Evolutionary conservation across 92 coral and sea anemone species (phyloP), one percentile per base, ranked within the genome.

Genomic region (Zoanthus gigantus): DNA sequence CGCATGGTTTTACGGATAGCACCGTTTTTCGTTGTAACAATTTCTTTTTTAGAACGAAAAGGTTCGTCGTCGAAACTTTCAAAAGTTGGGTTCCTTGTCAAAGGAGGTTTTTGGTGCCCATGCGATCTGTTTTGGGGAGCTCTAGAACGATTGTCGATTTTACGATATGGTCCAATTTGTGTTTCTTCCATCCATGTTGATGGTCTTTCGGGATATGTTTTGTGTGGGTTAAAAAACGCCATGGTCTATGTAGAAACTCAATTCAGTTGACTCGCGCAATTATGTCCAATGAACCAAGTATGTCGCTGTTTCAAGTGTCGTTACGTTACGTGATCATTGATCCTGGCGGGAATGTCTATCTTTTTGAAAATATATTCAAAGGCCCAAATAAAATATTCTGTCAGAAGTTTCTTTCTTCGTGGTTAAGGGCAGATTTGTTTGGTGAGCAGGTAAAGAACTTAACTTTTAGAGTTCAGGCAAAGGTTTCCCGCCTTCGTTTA

Each of bases 221-320:
- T 79, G n/a, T 79, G 83, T 32, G 83, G 83, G 72, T 79, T 79
- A 31, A 79, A 79, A 79, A 79, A 79, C 53, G 83, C 83, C 83
- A 79, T 79, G 71, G 16, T 71, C 4, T 4, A 47, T 4, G 8
- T 47, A 4, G 5, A 47, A 47, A 47, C 56, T 50, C 56, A 50
- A 11, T 50, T 50, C 12, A 50, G 9, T 50, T 50, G 9, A 7
- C 5, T 50, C 56, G 5, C 0, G 9, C 56, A 50, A 50, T 11
- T 11, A 7, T 50, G 56, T 50, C 12, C 56, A 50, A 7, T 7
- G 12, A 7, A 7, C 12, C 12, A 11, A 50, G 9, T 50, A 11
- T 50, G 12, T 10, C 12, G 5, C 6, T 50, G 12, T 7, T 50
- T 50, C 56, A 50, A 50, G 56, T 7, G 9, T 50, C 9, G 56